Evolutionary conservation across 2,113 vertebrate species (phyloP).

Genomic region (Sapajus apella): DNA sequence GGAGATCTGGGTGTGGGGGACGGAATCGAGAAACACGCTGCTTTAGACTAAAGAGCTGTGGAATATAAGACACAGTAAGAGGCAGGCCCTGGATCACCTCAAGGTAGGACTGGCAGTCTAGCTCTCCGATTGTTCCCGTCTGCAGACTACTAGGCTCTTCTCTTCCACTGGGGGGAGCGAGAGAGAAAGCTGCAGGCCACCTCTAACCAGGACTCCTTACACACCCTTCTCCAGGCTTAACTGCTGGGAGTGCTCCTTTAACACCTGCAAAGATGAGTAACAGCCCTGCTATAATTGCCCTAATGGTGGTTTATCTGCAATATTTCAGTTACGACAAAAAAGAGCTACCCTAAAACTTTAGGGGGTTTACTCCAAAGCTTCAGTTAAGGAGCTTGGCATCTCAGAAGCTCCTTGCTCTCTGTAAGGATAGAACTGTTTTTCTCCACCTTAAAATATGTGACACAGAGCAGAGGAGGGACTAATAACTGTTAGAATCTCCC

Average conservation of each 20-base stretch:
- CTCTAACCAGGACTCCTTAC: neutral
- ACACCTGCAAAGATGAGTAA: neutral
- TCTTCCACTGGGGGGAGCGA: neutral
- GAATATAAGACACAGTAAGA: neutral
- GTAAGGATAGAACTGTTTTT: neutral
- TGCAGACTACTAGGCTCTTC: neutral
- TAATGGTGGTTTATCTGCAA: neutral
- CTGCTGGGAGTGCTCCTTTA: neutral
- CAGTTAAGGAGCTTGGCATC: neutral
- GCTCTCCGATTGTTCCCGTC: neutral
- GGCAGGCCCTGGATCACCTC: neutral
- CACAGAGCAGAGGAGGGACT: neutral
- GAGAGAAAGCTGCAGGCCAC: neutral
- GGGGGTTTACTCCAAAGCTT: neutral
- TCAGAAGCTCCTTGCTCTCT: neutral
- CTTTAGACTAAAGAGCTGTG: neutral
- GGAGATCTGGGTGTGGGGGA: no score
- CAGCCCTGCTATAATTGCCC: neutral
- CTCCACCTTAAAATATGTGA: neutral
- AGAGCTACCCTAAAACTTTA: neutral
- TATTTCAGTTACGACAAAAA: neutral
- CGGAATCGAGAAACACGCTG: neutral
- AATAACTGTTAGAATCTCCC: neutral
- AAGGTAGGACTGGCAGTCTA: neutral
- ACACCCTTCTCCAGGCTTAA: neutral